A percentile compares a stretch with the other conserved stretches of the same genome.
Conservation (phyloP, 2,888 invertebrate genomes). For the Abscondita cerata region DNA sequence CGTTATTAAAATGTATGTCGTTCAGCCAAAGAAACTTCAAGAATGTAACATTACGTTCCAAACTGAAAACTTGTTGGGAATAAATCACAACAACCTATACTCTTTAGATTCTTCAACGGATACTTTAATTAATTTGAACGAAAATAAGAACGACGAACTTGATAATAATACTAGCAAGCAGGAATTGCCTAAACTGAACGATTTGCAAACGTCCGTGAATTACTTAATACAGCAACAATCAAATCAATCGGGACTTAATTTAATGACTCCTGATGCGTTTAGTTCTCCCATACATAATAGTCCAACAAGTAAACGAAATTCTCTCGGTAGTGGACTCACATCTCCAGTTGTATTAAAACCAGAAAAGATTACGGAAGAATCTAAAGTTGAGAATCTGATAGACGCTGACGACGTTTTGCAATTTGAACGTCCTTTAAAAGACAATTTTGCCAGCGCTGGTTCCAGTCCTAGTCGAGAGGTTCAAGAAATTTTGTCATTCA, state of each 20-base stretch:
- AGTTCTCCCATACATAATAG: constrained; percentile 62
- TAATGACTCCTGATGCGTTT: constrained; percentile 91
- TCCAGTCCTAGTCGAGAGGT: constrained; percentile 92
- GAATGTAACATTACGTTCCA: constrained; percentile 61
- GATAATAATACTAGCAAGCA: constrained; percentile 37
- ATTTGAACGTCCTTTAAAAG: constrained; percentile 43
- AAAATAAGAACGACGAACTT: constrained; percentile 41
- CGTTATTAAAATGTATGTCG: constrained; percentile 73
- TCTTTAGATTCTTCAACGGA: constrained; percentile 33
- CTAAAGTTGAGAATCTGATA: constrained; percentile 47
- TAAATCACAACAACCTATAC: constrained; percentile 33
- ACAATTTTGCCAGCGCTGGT: constrained; percentile 75
- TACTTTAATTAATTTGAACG: constrained; percentile 28
- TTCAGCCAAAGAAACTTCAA: constrained; percentile 89
- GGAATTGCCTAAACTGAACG: constrained; percentile 52
- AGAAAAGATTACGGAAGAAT: constrained; percentile 39
- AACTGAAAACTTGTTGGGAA: constrained; percentile 45
- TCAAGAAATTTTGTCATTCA: constrained; percentile 81
- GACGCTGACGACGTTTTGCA: constrained; percentile 38
- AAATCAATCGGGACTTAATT: constrained; percentile 64
- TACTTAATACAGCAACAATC: constrained; percentile 53
- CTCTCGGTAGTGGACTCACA: constrained; percentile 32
- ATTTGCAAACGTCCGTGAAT: constrained; percentile 55
- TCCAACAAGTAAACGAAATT: constrained; percentile 37
- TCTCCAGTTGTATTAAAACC: constrained; percentile 30